Conservation (phyloP, 2,113 vertebrate genomes). For the Datnioides undecimradiatus region DNA sequence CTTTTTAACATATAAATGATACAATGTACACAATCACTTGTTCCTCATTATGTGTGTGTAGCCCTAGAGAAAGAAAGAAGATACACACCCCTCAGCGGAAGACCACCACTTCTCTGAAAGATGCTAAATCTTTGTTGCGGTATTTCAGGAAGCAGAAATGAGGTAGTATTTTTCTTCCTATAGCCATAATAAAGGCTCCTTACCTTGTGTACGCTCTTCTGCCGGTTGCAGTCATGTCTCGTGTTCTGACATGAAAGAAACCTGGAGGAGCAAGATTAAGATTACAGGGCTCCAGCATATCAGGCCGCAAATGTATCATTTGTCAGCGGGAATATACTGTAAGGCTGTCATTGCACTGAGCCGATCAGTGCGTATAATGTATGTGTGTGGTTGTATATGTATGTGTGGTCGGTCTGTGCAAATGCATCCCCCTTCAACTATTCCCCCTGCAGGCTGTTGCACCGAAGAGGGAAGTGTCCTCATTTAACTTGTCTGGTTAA, state of each 20-base stretch:
- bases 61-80: background rate
- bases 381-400: background rate
- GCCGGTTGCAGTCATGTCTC: conserved; percentile 1
- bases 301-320: conserved; percentile 47
- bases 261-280: conserved; percentile 36
- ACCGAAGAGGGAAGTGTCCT: conserved; percentile 17
- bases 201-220: background rate
- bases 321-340: conserved; percentile 44
- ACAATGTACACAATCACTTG: background rate
- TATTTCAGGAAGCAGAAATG: background rate
- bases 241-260: conserved; percentile 29
- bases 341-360: conserved; percentile 22
- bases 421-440: conserved; percentile 3
- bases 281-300: conserved; percentile 37
- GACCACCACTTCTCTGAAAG: background rate
- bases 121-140: background rate
- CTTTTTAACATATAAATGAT: conserved; percentile 39
- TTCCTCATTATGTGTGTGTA: background rate
- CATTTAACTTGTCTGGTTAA: conserved; percentile 26
- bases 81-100: background rate
- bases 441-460: background rate
- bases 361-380: conserved; percentile 9
- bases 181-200: background rate
- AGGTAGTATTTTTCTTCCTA: background rate
- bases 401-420: background rate